Percentiles rank a stretch among this genome's conserved stretches.
These are phyloP conservation scores for Vulpes ferrilata DNA, from an alignment of 2,113 vertebrate genomes.

Conservation along the genomic window DNA sequence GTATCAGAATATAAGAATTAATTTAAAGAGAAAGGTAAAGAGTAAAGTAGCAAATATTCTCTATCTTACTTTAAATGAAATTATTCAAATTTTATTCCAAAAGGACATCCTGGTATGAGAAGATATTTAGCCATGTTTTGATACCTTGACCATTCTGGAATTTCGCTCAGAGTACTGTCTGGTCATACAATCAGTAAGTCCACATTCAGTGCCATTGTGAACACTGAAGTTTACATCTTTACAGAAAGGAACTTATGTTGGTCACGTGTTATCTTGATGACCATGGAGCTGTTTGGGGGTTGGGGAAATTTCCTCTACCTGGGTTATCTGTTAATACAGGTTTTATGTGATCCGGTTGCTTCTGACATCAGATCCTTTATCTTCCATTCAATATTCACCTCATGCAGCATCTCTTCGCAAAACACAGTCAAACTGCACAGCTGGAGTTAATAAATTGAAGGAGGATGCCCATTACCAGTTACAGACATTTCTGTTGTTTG, in stretches of 20 bases:
- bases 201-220: neutral
- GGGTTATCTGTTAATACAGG: conserved; percentile 60
- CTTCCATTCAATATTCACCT: conserved; percentile 82
- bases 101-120: neutral
- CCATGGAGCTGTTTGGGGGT: neutral
- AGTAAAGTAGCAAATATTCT: neutral
- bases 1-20: neutral
- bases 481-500: conserved; percentile 86
- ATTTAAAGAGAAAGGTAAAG: neutral
- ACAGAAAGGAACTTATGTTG: neutral
- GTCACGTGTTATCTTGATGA: conserved; percentile 59
- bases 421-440: conserved; percentile 87
- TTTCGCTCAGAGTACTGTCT: neutral
- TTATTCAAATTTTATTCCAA: neutral
- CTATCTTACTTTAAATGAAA: neutral
- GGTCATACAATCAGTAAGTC: neutral
- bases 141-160: neutral
- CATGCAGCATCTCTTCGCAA: conserved; percentile 78
- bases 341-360: conserved; percentile 68
- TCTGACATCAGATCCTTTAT: conserved; percentile 81
- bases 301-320: conserved; percentile 55
- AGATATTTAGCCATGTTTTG: neutral
- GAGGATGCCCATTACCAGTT: conserved; percentile 88
- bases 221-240: neutral
- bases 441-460: conserved; percentile 90